These are phyloP conservation scores for Tachuris rubrigastra DNA, from an alignment of 2,113 vertebrate species.

Conservation along the genomic window DNA sequence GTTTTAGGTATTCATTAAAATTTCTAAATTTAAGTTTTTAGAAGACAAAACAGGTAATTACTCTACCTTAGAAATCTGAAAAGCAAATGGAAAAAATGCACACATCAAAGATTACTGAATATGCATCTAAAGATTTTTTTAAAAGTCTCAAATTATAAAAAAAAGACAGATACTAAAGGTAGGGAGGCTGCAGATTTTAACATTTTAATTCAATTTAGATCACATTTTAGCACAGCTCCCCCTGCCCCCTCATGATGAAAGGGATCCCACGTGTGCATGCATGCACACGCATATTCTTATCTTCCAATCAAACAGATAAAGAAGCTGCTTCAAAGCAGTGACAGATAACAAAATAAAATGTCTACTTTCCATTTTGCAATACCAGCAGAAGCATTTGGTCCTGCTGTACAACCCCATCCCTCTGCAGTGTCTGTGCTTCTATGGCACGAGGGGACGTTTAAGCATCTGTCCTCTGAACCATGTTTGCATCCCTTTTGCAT, in stretches of 20 bases:
- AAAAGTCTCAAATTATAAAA: background rate
- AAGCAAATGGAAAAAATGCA: background rate
- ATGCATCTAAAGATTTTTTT: background rate
- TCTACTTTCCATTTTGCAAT: background rate
- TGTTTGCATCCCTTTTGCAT: background rate
- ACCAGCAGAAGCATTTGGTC: background rate
- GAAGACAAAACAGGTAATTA: constrained; percentile 29
- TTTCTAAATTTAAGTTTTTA: constrained; percentile 28
- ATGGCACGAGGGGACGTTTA: background rate
- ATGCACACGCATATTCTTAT: background rate
- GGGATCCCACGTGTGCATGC: background rate
- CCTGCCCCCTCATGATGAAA: background rate
- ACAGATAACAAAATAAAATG: background rate
- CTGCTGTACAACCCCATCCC: background rate
- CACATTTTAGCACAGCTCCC: background rate
- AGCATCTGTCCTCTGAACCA: background rate
- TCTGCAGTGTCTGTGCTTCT: background rate
- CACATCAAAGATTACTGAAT: background rate
- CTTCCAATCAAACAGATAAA: background rate
- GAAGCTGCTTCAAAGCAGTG: background rate
- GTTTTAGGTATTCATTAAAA: constrained; percentile 16
- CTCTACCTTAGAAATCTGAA: background rate
- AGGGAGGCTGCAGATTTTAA: background rate
- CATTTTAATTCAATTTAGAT: background rate
- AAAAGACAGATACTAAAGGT: background rate